Conservation (phyloP, 2,888 invertebrate genomes). For the Caenorhabditis sp. region DNA sequence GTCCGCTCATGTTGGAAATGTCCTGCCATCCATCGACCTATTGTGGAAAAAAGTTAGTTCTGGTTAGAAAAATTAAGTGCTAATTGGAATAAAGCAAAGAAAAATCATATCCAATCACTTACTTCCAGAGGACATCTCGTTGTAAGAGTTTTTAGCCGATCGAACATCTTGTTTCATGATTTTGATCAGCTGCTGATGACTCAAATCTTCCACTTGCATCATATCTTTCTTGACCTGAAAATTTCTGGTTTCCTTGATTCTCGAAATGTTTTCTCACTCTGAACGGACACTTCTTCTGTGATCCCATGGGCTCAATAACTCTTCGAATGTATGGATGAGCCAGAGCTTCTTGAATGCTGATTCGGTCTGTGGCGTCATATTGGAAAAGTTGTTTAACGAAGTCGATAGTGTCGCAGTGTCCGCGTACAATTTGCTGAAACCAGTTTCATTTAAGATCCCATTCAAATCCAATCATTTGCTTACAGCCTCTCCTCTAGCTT, state of each 20-base stretch:
- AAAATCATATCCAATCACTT: no score
- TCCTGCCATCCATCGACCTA: conserved; percentile 42
- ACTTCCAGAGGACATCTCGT: conserved; percentile 65
- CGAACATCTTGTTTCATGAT: conserved; percentile 76
- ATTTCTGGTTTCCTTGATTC: neutral
- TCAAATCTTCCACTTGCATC: conserved; percentile 79
- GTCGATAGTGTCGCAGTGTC: conserved; percentile 72
- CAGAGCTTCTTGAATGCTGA: conserved; percentile 76
- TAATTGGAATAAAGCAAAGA: no score
- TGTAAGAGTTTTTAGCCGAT: conserved; percentile 71
- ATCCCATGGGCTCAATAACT: neutral
- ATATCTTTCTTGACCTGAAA: conserved; percentile 81
- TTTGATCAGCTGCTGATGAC: conserved; percentile 74
- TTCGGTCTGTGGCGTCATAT: conserved; percentile 72
- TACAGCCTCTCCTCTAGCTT: conserved; percentile 39
- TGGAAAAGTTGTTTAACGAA: conserved; percentile 73
- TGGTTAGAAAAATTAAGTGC: neutral
- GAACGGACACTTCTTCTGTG: conserved; percentile 58
- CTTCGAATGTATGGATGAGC: conserved; percentile 72
- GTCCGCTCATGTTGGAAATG: conserved; percentile 34
- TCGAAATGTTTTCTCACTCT: conserved; percentile 18
- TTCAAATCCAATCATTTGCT: neutral
- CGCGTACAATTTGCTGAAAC: conserved; percentile 57
- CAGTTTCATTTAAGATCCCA: neutral
- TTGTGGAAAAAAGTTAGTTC: conserved; percentile 28